Evolutionary conservation across 53 echinoderm and acorn worm genomes (phyloP), one percentile per base, ranked within the genome.

Genomic region (Crossaster papposus): DNA sequence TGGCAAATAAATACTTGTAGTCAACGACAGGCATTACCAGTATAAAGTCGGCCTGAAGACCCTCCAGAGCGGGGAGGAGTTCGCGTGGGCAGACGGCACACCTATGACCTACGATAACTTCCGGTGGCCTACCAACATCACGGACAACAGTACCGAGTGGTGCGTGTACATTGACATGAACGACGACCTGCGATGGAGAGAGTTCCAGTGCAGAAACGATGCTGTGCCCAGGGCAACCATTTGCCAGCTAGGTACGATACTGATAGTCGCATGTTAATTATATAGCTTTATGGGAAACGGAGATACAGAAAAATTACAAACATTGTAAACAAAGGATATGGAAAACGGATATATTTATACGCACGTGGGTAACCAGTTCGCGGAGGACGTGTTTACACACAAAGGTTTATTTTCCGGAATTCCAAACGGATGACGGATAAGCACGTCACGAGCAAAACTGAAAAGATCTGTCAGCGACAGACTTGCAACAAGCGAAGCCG

Each of bases 131-230:
- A 85, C 92, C 22, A 92, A 96, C 38, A 81, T 90, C 44, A 93
- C 89, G 23, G 77, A 84, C 14, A 92, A 89, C 80, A 90, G 86
- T 54, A 79, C 89, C 38, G 93, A 93, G 31, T 91, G 89, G 90
- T 96, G 96, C 37, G 96, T 96, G 15, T 96, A 94, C 63, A 76
- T 94, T 14, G 96, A 96, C 79, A 94, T 94, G 94, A 93, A 96
- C 76, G 96, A 96, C 38, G 91, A 90, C 34, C 76, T 94, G 90
- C 86, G 88, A 65, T 96, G 96, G 96, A 79, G 96, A 50, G 91
- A 94, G 51, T 94, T 89, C 70, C 82, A 88, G 36, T 96, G 96
- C 68, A 72, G 81, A 1, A 90, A 96, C 33, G 90, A 90, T 38
- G 85, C 94, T 5, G 92, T 96, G 36, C 88, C 93, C 14, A 82